Percentiles rank a stretch among this genome's conserved stretches.
Conservation (phyloP, 2,113 vertebrate genomes). For the Mormyrus lacerda region DNA sequence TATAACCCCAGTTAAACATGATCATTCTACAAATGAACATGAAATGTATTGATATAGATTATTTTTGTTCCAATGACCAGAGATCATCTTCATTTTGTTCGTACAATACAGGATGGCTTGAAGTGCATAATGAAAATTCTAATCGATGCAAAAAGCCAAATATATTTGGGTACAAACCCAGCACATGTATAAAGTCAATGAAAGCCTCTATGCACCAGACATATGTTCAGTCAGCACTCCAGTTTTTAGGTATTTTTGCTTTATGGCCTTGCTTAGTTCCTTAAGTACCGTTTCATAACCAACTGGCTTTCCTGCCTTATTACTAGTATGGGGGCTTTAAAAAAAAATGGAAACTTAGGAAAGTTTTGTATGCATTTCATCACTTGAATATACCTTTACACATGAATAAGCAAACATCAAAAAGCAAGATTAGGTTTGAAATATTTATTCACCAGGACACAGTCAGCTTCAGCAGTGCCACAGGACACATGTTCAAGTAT, state of each 20-base stretch:
- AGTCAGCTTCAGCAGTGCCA: neutral
- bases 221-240: neutral
- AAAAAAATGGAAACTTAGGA: neutral
- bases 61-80: neutral
- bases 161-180: no score
- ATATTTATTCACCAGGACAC: conserved; percentile 30
- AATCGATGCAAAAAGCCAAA: neutral
- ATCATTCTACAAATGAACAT: neutral
- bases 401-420: neutral
- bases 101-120: neutral
- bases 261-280: neutral
- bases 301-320: neutral
- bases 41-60: neutral
- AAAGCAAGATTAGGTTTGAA: neutral
- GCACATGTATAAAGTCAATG: no score
- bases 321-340: neutral
- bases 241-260: neutral
- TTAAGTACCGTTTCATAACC: neutral
- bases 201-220: neutral
- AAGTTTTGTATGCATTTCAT: neutral
- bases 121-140: neutral
- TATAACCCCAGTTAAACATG: neutral
- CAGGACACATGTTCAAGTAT: conserved; percentile 6
- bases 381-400: neutral
- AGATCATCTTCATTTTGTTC: neutral